Base-by-base conservation (phyloP, 2,888 invertebrate genomes). In the Hoplodrina ambigua region DNA sequence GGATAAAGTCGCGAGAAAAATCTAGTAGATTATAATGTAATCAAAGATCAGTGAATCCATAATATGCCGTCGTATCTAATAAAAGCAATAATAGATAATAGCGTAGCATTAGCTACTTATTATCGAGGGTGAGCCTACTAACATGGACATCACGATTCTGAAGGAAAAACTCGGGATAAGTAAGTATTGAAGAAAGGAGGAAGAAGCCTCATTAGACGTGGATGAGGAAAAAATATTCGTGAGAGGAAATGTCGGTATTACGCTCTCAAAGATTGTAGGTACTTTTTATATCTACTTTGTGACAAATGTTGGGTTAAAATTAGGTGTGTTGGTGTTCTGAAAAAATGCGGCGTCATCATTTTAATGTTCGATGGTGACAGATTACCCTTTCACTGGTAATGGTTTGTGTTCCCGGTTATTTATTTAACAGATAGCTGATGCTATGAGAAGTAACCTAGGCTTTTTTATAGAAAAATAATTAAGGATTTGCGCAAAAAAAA, bases 201-300 rank as follows among this genome's bases (percentile, higher is more conserved):
- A 84, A 84, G 87, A 85, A 84, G 86, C 81, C 86, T 89, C 90
- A 86, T 89, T 89, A 89, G 88, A 84, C 81, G 67, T 77, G 85
- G 83, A 86, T 83, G 72, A 82, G 85, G 87, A 88, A 89, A 89
- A 89, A 86, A 86, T 85, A 86, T 86, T 81, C 78, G 85, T 75
- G 63, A 72, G 83, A 72, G 81, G 82, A 85, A 86, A 85, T 83
- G 84, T 81, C 82, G 78, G 82, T 85, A 86, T 82, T 76, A 75
- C 76, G 20, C 53, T 70, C 68, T 65, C 75, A 66, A 76, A 85
- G 74, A 81, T 77, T 81, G 80, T 46, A 46, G 46, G 17, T 63
- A 77, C 76, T 69, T 75, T 71, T 79, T 75, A 74, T 77, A 72
- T 74, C 65, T 69, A 69, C 33, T 82, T 74, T 69, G 75, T 65